Base-by-base conservation (phyloP, 1,140 invertebrate genomes). In the Globodera ellingtonae region DNA sequence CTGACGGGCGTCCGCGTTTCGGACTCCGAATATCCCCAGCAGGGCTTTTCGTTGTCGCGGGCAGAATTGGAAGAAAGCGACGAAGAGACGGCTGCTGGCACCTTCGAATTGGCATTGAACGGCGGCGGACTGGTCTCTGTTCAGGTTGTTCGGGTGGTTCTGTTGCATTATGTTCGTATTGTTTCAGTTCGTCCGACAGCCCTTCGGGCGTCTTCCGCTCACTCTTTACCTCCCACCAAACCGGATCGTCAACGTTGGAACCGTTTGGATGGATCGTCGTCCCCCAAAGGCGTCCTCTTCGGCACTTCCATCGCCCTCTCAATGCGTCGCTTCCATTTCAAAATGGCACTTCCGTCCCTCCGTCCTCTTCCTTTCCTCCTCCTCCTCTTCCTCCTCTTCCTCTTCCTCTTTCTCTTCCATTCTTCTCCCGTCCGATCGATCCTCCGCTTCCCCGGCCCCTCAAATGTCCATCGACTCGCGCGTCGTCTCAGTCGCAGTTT, bases 191-290 rank as follows among this genome's bases (percentile, higher is more conserved):
- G 75, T 96, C 74, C 92, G 96, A 79, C 93, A 94, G 59, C 95
- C 95, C 0, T 98, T 98, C 90, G 93, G 94, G 72, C 93, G 94
- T 1, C 93, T 95, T 82, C 94, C 93, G n/a, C 93, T 94, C 87
- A 95, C 96, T 76, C 94, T 98, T 5, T 95, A 94, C 88, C 94
- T 98, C 24, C 95, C 95, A 4, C 97, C 96, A 95, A 98, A 98
- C 91, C 95, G 97, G 92, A 95, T 91, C 84, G 89, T 91, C 79
- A 89, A 90, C 84, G 90, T 92, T 85, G 91, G 86, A 44, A 73
- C 83, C 56, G 80, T 89, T 18, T 71, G 71, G 24, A 88, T 89
- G 85, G 67, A 72, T n/a, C 52, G 52, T 52, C 52, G 9, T 52
- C 15, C 15, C 52, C 15, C 52, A 15, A 52, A 18, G 18, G 15